Evolutionary conservation across 2,113 vertebrate genomes (phyloP).

Genomic region (Okapia johnstoni): DNA sequence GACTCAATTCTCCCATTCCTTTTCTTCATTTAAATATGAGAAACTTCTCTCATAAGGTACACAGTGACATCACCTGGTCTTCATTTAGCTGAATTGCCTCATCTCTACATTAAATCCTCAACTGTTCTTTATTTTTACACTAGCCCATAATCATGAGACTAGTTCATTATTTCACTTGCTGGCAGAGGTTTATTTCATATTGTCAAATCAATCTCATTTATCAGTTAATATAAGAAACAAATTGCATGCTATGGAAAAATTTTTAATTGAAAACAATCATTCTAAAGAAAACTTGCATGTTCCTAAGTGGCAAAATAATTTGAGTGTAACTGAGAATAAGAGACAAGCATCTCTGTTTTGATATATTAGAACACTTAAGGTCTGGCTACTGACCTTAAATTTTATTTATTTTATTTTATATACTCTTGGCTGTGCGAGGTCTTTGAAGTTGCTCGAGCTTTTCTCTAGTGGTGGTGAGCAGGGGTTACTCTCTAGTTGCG

Average conservation of each 20-base stretch:
- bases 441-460: not conserved
- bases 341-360: not conserved
- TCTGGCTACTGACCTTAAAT: not conserved
- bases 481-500: not conserved
- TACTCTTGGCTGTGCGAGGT: not conserved
- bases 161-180: not conserved
- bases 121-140: not conserved
- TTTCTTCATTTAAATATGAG: not conserved
- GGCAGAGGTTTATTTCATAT: not conserved
- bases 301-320: not conserved
- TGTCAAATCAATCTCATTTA: not conserved
- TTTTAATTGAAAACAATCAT: not conserved
- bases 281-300: not conserved
- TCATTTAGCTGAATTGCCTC: not conserved
- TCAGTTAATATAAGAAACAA: not conserved
- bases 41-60: not conserved
- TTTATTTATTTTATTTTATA: not conserved
- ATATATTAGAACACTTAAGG: not conserved
- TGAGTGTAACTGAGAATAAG: not conserved
- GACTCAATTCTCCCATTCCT: not conserved
- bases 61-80: not conserved
- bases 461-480: not conserved
- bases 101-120: not conserved
- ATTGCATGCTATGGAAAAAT: not conserved
- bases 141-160: not conserved